phyloP scores from a whole-genome alignment of 2,797 vertebrate species.

The Chelonia mydas region DNA sequence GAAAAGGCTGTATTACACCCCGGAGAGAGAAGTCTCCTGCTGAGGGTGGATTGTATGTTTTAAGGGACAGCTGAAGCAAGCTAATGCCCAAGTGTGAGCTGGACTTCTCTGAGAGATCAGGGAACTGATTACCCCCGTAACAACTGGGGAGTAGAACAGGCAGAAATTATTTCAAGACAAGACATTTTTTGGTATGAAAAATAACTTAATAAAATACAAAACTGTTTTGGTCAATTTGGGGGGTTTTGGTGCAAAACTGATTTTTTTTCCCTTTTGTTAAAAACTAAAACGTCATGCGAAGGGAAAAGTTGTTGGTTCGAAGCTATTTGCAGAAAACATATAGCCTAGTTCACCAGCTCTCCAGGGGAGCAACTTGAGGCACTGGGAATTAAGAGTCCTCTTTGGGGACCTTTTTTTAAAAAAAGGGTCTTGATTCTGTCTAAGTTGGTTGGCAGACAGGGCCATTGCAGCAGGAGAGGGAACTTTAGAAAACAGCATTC shows the following conservation, averaged over 20 bases:
- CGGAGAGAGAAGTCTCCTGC: neutral
- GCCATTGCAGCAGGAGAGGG: neutral
- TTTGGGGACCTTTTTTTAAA: neutral
- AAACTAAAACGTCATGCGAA: neutral
- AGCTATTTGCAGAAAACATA: conserved; percentile 9
- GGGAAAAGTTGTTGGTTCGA: neutral
- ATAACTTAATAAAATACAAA: neutral
- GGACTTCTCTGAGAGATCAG: neutral
- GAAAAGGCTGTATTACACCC: neutral
- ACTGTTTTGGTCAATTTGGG: neutral
- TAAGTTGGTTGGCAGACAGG: neutral
- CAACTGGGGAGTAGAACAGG: neutral
- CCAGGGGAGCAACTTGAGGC: neutral
- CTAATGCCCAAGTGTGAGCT: neutral
- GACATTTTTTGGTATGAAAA: neutral
- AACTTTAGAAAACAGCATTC: neutral
- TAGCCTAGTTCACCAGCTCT: neutral
- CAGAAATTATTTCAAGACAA: neutral
- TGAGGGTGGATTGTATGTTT: neutral
- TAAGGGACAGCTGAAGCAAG: neutral
- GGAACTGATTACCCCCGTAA: neutral
- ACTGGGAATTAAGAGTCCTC: neutral
- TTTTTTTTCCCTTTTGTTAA: neutral
- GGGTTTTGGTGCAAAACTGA: neutral
- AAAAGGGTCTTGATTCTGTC: neutral